Conservation (phyloP, 2,113 vertebrate species). For the Lethenteron reissneri region DNA sequence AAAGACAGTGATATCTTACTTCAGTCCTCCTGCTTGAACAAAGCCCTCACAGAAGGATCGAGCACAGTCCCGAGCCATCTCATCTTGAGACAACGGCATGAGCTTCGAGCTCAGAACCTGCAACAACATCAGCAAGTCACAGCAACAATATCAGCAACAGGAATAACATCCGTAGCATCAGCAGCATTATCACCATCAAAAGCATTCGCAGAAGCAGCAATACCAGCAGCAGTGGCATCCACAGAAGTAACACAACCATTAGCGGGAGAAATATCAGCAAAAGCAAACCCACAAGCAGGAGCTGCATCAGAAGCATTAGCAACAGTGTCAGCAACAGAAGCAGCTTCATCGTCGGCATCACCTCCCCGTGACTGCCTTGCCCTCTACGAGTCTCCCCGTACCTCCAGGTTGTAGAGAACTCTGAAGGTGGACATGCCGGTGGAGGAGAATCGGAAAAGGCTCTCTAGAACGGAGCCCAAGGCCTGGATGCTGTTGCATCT, state of each 20-base stretch:
- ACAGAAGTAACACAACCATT: no score
- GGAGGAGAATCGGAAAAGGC: slow-evolving; percentile 77
- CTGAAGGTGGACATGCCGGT: slow-evolving; percentile 97
- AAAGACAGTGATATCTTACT: slow-evolving; percentile 23
- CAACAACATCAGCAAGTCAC: slow-evolving; percentile 17
- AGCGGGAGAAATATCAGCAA: no score
- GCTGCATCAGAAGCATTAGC: no score
- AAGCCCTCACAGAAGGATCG: slow-evolving; percentile 99
- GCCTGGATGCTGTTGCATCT: neutral
- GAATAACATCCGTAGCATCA: neutral
- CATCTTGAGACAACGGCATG: slow-evolving; percentile 94
- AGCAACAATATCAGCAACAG: slow-evolving; percentile 7
- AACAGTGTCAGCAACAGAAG: no score
- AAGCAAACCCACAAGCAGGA: no score
- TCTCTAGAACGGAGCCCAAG: slow-evolving; percentile 45
- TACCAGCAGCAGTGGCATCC: neutral
- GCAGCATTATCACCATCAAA: no score
- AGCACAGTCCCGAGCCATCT: slow-evolving; percentile 95
- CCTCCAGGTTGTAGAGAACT: slow-evolving; percentile 94
- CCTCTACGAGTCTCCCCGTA: slow-evolving; percentile 12
- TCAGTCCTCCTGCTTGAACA: slow-evolving; percentile 82
- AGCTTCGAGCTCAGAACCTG: slow-evolving; percentile 97
- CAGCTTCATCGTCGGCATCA: no score
- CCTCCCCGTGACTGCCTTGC: no score
- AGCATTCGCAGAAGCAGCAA: neutral